phyloP scores from a whole-genome alignment of 2,113 vertebrate genomes.

The Astatotilapia flaviijosephi region DNA sequence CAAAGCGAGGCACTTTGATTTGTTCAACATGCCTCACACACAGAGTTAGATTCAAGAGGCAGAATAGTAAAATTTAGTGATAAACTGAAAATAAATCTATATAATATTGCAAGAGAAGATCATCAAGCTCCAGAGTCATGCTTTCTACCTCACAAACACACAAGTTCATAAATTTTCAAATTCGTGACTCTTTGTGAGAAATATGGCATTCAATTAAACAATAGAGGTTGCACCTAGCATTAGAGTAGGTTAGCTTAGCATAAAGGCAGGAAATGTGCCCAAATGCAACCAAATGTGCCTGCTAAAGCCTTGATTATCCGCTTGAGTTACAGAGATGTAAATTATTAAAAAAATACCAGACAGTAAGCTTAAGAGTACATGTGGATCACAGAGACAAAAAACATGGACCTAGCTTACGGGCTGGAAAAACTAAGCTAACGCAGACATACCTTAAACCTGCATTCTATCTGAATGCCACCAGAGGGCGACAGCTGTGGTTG shows the following conservation, averaged over 20 bases:
- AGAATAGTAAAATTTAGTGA: not conserved
- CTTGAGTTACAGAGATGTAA: not conserved
- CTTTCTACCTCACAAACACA: not conserved
- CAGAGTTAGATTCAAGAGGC: not conserved
- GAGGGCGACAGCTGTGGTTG: not conserved
- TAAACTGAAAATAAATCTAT: not conserved
- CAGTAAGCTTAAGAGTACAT: not conserved
- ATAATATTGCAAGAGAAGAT: not conserved
- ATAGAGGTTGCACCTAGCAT: not conserved
- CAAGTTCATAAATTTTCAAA: not conserved
- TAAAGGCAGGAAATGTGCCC: not conserved
- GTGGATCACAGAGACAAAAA: not conserved
- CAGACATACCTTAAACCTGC: not conserved
- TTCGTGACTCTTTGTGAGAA: not conserved
- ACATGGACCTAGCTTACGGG: not conserved
- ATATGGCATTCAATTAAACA: not conserved
- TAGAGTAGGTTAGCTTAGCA: not conserved
- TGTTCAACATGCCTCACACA: not conserved
- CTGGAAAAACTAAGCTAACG: not conserved
- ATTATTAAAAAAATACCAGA: not conserved
- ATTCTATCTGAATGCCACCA: not conserved
- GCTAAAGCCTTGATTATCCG: not conserved
- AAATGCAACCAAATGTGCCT: not conserved
- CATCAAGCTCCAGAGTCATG: not conserved
- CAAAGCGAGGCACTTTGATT: not conserved